Conservation (phyloP, 2,888 invertebrate species). For the Aporophyla lueneburgensis region DNA sequence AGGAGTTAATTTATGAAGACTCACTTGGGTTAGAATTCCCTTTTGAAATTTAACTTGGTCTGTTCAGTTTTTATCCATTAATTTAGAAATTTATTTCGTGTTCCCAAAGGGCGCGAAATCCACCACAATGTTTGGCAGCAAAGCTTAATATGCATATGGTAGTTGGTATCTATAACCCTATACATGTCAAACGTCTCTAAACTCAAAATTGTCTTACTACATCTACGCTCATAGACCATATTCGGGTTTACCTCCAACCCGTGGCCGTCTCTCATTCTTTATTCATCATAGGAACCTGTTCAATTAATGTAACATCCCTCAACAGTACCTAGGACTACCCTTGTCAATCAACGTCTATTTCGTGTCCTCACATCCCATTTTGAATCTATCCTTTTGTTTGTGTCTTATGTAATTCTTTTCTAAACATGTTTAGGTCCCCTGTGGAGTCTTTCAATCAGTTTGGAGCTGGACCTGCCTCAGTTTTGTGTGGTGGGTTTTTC, state of each 20-base stretch:
- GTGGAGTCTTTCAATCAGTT: slow-evolving; percentile 49
- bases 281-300: slow-evolving; percentile 69
- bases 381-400: slow-evolving; percentile 54
- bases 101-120: neutral
- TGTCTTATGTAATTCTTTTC: slow-evolving; percentile 47
- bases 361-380: slow-evolving; percentile 54
- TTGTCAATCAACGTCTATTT: slow-evolving; percentile 72
- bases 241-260: slow-evolving; percentile 26
- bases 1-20: neutral
- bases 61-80: neutral
- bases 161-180: neutral
- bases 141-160: neutral
- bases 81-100: too few relatives aligned
- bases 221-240: neutral
- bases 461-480: neutral
- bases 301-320: slow-evolving; percentile 67
- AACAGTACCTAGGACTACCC: slow-evolving; percentile 63
- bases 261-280: slow-evolving; percentile 60
- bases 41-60: neutral
- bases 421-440: slow-evolving; percentile 34
- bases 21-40: neutral
- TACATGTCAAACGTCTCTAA: neutral
- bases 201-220: neutral
- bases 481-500: neutral
- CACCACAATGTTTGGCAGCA: neutral